These are phyloP conservation scores for Lithodes maja DNA, from an alignment of 2,888 invertebrate genomes.

Conservation along the genomic window DNA sequence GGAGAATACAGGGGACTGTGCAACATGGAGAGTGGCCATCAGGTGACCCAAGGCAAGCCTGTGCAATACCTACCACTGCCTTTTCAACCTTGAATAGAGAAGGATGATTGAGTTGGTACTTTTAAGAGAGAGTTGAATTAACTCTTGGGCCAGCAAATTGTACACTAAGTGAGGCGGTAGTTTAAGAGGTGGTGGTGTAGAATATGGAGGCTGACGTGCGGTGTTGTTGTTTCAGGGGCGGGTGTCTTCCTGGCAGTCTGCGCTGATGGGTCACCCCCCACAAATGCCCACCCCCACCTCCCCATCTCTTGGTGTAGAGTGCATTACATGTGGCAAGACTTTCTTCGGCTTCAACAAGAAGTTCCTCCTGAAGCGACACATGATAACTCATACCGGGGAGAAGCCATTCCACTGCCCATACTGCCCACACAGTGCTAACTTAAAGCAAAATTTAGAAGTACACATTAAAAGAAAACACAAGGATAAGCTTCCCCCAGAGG, in stretches of 20 bases:
- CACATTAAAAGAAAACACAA: constrained; percentile 68
- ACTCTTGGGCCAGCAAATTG: background rate
- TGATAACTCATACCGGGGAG: constrained; percentile 70
- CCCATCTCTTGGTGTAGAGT: constrained; percentile 61
- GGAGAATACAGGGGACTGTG: no score
- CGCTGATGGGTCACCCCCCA: constrained; percentile 56
- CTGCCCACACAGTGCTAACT: constrained; percentile 68
- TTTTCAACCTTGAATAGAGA: no score
- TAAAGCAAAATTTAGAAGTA: constrained; percentile 70
- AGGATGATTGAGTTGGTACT: background rate
- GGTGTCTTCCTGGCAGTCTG: constrained; percentile 62
- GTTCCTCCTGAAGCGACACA: constrained; percentile 69
- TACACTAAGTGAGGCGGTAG: background rate
- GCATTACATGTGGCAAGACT: constrained; percentile 65
- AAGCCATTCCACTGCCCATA: constrained; percentile 69
- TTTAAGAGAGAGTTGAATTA: background rate
- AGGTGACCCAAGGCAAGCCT: no score
- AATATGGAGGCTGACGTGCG: constrained; percentile 61
- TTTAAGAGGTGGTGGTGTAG: constrained; percentile 17
- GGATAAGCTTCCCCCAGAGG: constrained; percentile 35
- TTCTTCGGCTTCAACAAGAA: constrained; percentile 69
- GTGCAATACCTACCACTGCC: no score
- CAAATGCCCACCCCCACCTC: constrained; percentile 53
- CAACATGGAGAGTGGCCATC: no score
- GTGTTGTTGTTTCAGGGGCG: constrained; percentile 70